Conservation (phyloP, 1,140 invertebrate species). For the Leptinotarsa texana region DNA sequence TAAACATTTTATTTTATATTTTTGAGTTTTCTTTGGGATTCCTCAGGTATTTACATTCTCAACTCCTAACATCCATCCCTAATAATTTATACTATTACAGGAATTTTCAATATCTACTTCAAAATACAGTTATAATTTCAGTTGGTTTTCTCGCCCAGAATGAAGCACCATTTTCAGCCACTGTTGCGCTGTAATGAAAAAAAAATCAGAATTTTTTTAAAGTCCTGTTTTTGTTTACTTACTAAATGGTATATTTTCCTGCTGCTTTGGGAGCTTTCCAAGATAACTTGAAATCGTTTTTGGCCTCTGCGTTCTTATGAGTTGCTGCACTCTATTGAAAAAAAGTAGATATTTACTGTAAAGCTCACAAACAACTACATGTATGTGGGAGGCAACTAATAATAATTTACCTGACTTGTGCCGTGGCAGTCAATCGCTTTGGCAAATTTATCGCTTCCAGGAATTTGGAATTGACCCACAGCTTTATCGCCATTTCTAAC, state of each 20-base stretch:
- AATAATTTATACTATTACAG: background rate
- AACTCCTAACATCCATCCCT: background rate
- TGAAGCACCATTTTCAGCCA: constrained; percentile 53
- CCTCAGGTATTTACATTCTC: background rate
- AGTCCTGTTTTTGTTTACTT: constrained; percentile 37
- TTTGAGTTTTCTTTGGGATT: background rate
- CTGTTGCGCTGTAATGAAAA: constrained; percentile 51
- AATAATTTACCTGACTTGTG: constrained; percentile 43
- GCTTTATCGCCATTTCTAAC: constrained; percentile 51
- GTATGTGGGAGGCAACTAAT: background rate
- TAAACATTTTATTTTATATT: background rate
- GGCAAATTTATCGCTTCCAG: constrained; percentile 46
- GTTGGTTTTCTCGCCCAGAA: constrained; percentile 55
- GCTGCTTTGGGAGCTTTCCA: constrained; percentile 53
- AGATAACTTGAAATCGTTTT: constrained; percentile 48
- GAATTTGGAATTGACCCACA: constrained; percentile 53
- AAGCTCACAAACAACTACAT: background rate
- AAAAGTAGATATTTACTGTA: background rate
- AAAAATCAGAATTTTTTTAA: background rate
- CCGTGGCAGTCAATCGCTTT: constrained; percentile 50
- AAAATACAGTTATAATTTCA: constrained; percentile 43
- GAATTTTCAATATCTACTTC: background rate
- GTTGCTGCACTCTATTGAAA: constrained; percentile 53
- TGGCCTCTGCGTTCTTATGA: constrained; percentile 51
- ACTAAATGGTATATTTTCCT: constrained; percentile 50